Evolutionary conservation across 2,797 vertebrate genomes (phyloP), one percentile per base, ranked within the genome.

Genomic region (Eutrigla gurnardus): DNA sequence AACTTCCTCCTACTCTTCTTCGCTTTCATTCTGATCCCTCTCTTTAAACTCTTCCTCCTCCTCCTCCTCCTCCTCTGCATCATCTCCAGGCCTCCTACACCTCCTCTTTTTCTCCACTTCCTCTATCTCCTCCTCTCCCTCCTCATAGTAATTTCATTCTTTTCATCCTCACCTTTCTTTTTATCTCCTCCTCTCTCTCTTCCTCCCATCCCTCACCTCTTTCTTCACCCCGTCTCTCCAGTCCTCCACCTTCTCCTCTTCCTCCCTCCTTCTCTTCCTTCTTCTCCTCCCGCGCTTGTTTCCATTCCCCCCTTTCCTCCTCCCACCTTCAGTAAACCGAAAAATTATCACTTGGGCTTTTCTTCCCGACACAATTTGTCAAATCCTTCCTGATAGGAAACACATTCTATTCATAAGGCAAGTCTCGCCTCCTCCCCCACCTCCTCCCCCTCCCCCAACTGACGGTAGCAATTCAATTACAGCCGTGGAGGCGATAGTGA

Each of bases 391-490:
- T 96, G 96, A 97, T 97, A 97, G 96, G 94, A 96, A 97, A 96
- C 96, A 97, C 96, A 96, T 96, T 96, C 93, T 96, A 95, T 97
- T 97, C 96, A 96, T 96, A 96, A 96, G 96, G 95, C 93, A 89
- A 93, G 95, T 91, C 94, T 95, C 87, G 73, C 91, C 91, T 93
- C 94, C 70, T 37, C 69, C 42, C 43, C 4, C 89, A 86, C 92
- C 92, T 92, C 90, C 9, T 43, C 2, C 91, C 89, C 92, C 93
- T 3, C 91, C 92, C 92, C 93, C 92, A 89, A 93, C 91, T 91
- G 85, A 89, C 71, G 95, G 95, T 95, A 96, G 96, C 96, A 96
- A 97, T 98, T 98, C 97, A 98, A 97, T 98, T 98, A 98, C 95
- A 96, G 96, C 95, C 93, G n/a, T 4, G 95, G 95, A 95, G 94